These are phyloP conservation scores for Ctenodactylus gundi DNA, from an alignment of 2,113 vertebrate genomes.

Conservation along the genomic window DNA sequence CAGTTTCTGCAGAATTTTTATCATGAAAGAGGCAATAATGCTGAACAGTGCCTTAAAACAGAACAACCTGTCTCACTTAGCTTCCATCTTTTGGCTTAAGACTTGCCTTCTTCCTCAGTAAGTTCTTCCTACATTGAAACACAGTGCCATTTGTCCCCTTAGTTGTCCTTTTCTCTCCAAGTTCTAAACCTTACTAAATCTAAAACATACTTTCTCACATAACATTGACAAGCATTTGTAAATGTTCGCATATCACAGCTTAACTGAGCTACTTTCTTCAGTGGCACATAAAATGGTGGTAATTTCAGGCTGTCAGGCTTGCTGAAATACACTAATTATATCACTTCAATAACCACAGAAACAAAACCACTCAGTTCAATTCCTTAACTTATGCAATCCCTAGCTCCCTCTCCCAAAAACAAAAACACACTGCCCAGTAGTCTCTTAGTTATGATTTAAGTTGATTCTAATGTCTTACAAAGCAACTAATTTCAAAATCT, in stretches of 20 bases:
- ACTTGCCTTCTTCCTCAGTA: background rate
- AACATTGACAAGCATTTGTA: background rate
- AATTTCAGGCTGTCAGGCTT: background rate
- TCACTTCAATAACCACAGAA: background rate
- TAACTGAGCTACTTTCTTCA: background rate
- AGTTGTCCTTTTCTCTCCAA: background rate
- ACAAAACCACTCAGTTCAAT: background rate
- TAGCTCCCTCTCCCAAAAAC: too few species aligned
- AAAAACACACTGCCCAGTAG: background rate
- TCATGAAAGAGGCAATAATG: background rate
- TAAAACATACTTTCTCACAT: background rate
- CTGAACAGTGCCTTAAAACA: background rate
- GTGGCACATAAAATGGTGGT: background rate
- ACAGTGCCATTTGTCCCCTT: background rate
- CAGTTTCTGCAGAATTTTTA: background rate
- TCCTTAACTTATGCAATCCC: slow-evolving; percentile 22
- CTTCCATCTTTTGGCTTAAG: background rate
- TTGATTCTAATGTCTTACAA: background rate
- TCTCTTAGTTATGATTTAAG: background rate
- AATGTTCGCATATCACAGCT: background rate
- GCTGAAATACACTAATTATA: slow-evolving; percentile 4
- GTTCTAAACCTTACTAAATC: background rate
- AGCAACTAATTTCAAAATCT: slow-evolving; percentile 16
- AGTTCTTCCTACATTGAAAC: background rate
- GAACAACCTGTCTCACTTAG: background rate